These are phyloP conservation scores for Clunio marinus DNA, from an alignment of 2,888 invertebrate species.

Conservation along the genomic window DNA sequence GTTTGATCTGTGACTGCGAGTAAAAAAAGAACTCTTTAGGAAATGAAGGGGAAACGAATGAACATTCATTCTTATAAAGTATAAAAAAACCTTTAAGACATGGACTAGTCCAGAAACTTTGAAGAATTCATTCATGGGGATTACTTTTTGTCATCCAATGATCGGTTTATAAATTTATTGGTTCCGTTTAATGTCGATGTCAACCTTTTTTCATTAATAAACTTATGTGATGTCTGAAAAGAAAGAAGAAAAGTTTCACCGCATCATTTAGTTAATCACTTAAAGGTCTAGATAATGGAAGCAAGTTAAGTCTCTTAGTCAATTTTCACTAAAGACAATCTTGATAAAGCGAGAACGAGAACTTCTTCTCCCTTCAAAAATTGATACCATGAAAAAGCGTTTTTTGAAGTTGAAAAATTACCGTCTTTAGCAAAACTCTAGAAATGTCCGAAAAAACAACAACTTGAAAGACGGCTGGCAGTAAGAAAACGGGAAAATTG, in stretches of 20 bases:
- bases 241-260: too few species aligned
- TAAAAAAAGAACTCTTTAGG: background rate
- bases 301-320: too few species aligned
- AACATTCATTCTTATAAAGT: background rate
- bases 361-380: background rate
- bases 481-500: slow-evolving; percentile 21
- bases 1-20: slow-evolving; percentile 25
- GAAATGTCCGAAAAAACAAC: slow-evolving; percentile 8
- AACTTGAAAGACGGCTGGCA: too few species aligned
- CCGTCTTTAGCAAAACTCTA: slow-evolving; percentile 28
- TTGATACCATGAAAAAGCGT: slow-evolving; percentile 31
- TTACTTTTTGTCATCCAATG: background rate
- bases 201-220: background rate
- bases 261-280: too few species aligned
- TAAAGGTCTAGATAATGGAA: too few species aligned
- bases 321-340: too few species aligned
- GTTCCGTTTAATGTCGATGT: slow-evolving; percentile 15
- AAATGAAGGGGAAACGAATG: background rate
- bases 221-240: background rate
- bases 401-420: slow-evolving; percentile 38
- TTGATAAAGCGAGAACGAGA: slow-evolving; percentile 12
- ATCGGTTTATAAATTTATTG: slow-evolving; percentile 22
- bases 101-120: background rate
- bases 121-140: background rate
- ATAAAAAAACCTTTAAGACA: background rate